Base-by-base conservation (phyloP, 2,888 invertebrate genomes). In the Bombylius discolor region DNA sequence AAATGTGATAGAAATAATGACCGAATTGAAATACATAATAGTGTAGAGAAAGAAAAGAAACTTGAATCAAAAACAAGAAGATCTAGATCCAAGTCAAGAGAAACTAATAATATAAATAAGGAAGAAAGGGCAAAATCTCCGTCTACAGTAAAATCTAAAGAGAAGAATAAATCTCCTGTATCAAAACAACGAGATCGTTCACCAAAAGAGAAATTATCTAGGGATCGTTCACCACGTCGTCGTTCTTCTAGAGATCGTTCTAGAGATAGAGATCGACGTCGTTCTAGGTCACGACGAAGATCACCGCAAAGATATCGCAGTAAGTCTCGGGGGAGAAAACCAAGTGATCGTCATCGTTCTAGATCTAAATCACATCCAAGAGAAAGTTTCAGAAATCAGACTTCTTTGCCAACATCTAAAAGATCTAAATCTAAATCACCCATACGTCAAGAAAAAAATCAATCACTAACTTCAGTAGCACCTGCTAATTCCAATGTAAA, bases 61-160 rank as follows among this genome's bases (percentile, higher is more conserved):
- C 11, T 31, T n/a, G 45, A 45, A 14, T 31, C 39, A 36, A 46
- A 36, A 32, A 45, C 45, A 12, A 23, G 32, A 8, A 74, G 64
- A 77, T 75, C 64, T 70, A 65, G 69, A 71, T 73, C 70, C 73
- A 75, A 53, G 63, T 65, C 60, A 66, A 67, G 61, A 64, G 67
- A 64, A 66, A 65, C 33, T 60, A 69, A 64, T 59, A 67, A 64
- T 63, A 61, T 64, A 60, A 63, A 60, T 62, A 65, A 52, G 45
- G 51, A 55, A 42, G 54, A 60, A 48, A 14, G 56, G 46, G 32
- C 56, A 46, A 48, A 64, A 65, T 39, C 45, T 31, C n/a, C 49
- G 14, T 42, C 60, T 5, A 55, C 72, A 3, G 63, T 61, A 52
- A 62, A 64, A 3, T 62, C 58, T 7, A 67, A 66, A 39, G 73